phyloP scores from a whole-genome alignment of 64 coral and sea anemone genomes.

The Hydrozoanthus tunicans region DNA sequence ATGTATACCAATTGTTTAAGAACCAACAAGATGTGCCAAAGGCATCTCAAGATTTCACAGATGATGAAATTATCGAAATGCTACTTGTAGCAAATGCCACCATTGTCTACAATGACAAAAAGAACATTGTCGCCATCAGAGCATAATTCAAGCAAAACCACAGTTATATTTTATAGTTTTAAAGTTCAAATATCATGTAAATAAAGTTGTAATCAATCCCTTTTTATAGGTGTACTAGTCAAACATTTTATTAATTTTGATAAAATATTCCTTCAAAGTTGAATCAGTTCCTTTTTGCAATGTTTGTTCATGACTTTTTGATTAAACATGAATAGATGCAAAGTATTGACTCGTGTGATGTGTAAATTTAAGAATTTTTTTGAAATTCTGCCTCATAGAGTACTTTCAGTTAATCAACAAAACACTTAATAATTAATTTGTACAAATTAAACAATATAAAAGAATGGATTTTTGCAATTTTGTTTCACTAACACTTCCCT shows the following conservation, averaged over 20 bases:
- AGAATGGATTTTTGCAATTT: too few species aligned
- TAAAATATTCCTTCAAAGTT: background rate
- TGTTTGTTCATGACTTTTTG: background rate
- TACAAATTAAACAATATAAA: too few species aligned
- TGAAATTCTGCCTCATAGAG: too few species aligned
- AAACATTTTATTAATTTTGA: background rate
- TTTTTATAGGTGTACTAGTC: background rate
- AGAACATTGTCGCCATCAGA: conserved; percentile 13
- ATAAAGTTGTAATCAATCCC: too few species aligned
- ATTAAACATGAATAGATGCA: background rate
- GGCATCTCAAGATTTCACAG: background rate
- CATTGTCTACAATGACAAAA: background rate
- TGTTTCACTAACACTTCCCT: too few species aligned
- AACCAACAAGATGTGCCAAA: background rate
- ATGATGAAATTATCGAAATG: background rate
- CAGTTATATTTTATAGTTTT: background rate
- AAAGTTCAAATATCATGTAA: too few species aligned
- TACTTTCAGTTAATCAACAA: too few species aligned
- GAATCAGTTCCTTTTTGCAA: background rate
- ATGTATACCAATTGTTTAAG: background rate
- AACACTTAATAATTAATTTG: too few species aligned
- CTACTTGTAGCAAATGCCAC: background rate
- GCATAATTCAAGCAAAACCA: background rate
- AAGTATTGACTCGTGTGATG: background rate
- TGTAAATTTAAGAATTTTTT: too few species aligned